A percentile compares a stretch with the other conserved stretches of the same genome.
phyloP scores from a whole-genome alignment of 1,140 invertebrate genomes.

The Drosophila fuyamai region DNA sequence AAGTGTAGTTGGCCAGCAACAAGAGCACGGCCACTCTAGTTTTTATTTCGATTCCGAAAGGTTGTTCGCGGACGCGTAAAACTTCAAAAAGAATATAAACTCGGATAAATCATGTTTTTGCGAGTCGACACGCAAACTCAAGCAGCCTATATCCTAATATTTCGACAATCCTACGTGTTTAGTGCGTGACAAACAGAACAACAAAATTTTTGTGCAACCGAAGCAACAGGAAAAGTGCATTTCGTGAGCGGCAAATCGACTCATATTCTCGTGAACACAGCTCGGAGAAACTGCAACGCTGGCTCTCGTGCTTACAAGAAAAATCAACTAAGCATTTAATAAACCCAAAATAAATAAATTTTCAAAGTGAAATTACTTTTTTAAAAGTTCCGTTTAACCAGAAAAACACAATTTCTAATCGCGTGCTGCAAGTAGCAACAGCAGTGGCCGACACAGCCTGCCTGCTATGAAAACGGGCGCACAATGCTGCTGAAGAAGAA shows the following conservation, averaged over 20 bases:
- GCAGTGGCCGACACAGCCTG: constrained; percentile 10
- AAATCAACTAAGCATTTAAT: background rate
- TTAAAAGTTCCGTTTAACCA: background rate
- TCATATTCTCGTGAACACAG: background rate
- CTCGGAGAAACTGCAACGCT: background rate
- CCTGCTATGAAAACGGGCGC: constrained; percentile 40
- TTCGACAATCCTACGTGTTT: background rate
- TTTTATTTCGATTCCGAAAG: background rate
- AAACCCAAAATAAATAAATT: background rate
- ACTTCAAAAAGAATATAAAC: background rate
- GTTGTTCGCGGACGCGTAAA: background rate
- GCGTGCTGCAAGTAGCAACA: constrained; percentile 26
- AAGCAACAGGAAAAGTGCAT: constrained; percentile 39
- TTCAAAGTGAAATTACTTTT: background rate
- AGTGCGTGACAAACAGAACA: constrained; percentile 27
- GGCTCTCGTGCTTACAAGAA: background rate
- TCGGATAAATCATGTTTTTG: background rate
- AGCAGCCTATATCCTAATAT: background rate
- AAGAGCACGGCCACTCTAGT: background rate
- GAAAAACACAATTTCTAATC: constrained; percentile 39
- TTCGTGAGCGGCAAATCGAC: constrained; percentile 38
- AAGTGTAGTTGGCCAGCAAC: too few species aligned
- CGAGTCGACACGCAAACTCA: background rate
- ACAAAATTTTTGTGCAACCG: background rate
- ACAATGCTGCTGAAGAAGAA: constrained; percentile 84